phyloP scores from a whole-genome alignment of 2,797 vertebrate species.

The Psittacula echo region DNA sequence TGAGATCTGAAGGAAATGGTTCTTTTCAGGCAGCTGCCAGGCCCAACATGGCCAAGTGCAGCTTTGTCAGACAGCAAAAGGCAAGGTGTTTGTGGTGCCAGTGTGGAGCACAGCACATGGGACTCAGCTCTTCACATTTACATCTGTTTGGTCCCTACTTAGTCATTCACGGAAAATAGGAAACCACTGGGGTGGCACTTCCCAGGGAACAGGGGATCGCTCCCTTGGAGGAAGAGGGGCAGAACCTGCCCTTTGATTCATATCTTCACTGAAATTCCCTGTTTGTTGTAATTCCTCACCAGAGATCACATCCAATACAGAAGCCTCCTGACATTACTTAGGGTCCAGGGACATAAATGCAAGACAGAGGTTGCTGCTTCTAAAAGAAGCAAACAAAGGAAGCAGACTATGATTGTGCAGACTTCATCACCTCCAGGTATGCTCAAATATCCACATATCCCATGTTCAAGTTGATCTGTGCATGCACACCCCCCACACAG shows the following conservation, averaged over 20 bases:
- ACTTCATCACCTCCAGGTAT: neutral
- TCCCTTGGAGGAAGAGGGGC: neutral
- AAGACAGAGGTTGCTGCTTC: neutral
- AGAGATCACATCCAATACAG: neutral
- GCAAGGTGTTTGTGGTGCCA: neutral
- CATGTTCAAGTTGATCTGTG: neutral
- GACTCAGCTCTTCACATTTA: neutral
- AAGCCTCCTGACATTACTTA: neutral
- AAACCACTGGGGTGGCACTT: neutral
- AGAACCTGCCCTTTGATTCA: neutral
- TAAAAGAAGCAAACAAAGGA: neutral
- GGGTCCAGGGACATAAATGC: neutral
- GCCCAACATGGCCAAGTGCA: neutral
- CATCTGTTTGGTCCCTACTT: neutral
- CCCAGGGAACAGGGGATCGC: neutral
- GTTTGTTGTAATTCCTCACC: neutral
- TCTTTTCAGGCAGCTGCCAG: neutral
- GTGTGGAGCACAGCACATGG: neutral
- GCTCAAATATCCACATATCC: neutral
- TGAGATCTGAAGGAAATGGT: slow-evolving; percentile 14
- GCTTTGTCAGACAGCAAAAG: neutral
- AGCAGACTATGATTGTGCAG: neutral
- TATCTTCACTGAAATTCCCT: neutral
- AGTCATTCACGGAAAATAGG: neutral
- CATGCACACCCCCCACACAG: neutral